A percentile compares a stretch with the other conserved stretches of the same genome.
These are phyloP conservation scores for Gouania willdenowi DNA, from an alignment of 2,797 vertebrate genomes.

Conservation along the genomic window DNA sequence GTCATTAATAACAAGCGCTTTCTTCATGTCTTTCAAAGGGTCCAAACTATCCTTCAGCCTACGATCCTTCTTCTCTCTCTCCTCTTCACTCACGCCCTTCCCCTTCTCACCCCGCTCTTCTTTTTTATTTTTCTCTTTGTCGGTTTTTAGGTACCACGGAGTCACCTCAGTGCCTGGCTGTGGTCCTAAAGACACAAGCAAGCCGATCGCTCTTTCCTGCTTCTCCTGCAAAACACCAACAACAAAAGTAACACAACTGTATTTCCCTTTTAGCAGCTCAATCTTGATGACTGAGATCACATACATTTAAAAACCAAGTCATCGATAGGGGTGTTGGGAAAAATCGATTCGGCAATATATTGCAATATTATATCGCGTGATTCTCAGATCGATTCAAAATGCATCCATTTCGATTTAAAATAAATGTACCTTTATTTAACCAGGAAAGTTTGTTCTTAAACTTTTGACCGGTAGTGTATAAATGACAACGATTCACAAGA, in stretches of 20 bases:
- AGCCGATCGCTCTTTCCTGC: conserved; percentile 84
- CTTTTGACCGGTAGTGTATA: too few relatives aligned
- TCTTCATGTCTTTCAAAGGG: conserved; percentile 81
- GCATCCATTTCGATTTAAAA: too few relatives aligned
- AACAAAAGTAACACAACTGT: background rate
- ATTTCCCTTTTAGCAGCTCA: too few relatives aligned
- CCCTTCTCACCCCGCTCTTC: conserved; percentile 34
- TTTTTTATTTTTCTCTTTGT: conserved; percentile 52
- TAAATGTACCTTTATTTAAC: too few relatives aligned
- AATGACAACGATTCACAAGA: too few relatives aligned
- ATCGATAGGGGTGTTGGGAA: too few relatives aligned
- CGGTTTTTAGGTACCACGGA: conserved; percentile 85
- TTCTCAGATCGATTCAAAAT: too few relatives aligned
- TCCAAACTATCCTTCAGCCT: conserved; percentile 81
- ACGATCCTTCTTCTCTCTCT: conserved; percentile 76
- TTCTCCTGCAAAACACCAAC: conserved; percentile 71
- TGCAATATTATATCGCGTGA: too few relatives aligned
- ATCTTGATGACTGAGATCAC: too few relatives aligned
- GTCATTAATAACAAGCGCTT: conserved; percentile 69
- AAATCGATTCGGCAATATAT: too few relatives aligned
- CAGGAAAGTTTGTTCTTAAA: too few relatives aligned
- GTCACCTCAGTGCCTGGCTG: conserved; percentile 78
- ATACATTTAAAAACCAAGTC: too few relatives aligned
- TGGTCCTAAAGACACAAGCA: conserved; percentile 86
- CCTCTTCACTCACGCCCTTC: conserved; percentile 63